Conservation (phyloP, 2,797 vertebrate genomes). For the Alca torda region DNA sequence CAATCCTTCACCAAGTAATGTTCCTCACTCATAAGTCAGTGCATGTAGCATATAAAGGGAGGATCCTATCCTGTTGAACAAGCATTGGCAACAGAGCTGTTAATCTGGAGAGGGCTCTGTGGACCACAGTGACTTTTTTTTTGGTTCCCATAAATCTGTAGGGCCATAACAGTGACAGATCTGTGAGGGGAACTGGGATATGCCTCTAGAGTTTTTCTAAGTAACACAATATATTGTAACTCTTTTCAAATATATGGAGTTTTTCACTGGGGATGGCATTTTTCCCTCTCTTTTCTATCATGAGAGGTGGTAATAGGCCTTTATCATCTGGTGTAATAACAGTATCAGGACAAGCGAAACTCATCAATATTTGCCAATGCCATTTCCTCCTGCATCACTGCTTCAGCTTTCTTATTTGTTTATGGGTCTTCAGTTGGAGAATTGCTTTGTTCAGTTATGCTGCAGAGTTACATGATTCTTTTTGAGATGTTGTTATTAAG, state of each 20-base stretch:
- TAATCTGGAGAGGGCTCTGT: not conserved
- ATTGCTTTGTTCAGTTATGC: not conserved
- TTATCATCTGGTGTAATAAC: not conserved
- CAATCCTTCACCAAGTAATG: not conserved
- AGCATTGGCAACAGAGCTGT: not conserved
- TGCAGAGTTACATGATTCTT: not conserved
- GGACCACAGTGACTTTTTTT: not conserved
- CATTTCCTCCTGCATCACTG: not conserved
- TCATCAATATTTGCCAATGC: not conserved
- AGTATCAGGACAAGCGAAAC: not conserved
- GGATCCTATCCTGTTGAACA: not conserved
- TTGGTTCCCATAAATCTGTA: not conserved
- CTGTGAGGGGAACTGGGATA: not conserved
- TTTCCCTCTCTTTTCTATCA: not conserved
- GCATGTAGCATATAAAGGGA: not conserved
- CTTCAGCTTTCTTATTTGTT: not conserved
- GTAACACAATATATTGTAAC: not conserved
- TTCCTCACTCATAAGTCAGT: not conserved
- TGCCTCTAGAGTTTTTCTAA: not conserved
- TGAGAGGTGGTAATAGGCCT: not conserved
- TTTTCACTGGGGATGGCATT: not conserved
- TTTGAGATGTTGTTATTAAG: not conserved
- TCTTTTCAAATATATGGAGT: not conserved
- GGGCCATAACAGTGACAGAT: not conserved
- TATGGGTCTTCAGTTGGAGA: not conserved